Percentiles rank a stretch among this genome's conserved stretches.
These are phyloP conservation scores for Pantala flavescens DNA, from an alignment of 1,140 invertebrate genomes.

Conservation along the genomic window DNA sequence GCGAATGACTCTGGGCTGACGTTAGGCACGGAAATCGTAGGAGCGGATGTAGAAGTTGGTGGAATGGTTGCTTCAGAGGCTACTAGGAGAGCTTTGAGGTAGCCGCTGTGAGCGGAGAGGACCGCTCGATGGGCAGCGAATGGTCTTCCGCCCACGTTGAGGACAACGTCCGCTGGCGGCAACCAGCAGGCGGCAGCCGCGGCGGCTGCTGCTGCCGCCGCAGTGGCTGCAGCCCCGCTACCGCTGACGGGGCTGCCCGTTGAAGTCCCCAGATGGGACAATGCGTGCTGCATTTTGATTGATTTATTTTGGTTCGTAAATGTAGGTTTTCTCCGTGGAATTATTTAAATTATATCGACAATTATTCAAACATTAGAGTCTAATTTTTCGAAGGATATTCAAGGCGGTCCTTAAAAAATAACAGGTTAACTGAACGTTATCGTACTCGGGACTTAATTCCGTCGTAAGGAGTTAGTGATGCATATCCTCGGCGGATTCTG, in stretches of 20 bases:
- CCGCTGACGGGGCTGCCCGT: background rate
- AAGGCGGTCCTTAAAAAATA: no score
- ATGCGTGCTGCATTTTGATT: background rate
- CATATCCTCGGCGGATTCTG: no score
- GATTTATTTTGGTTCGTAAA: no score
- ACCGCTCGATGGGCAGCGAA: conserved; percentile 57
- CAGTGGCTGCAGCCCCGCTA: background rate
- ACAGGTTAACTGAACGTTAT: no score
- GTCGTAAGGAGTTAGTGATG: no score
- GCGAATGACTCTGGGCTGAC: conserved; percentile 57
- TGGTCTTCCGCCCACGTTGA: conserved; percentile 32
- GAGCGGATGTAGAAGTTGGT: conserved; percentile 28
- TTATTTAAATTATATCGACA: no score
- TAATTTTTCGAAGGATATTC: no score
- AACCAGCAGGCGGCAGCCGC: background rate
- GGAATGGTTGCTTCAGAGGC: conserved; percentile 33
- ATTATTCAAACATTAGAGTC: no score
- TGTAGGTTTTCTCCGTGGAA: no score
- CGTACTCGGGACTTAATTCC: no score
- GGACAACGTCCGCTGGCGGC: conserved; percentile 18
- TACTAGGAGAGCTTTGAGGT: conserved; percentile 45
- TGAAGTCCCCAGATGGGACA: background rate
- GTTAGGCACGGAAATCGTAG: conserved; percentile 41
- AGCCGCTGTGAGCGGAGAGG: conserved; percentile 59
- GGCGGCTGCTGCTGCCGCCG: conserved; percentile 27